A percentile compares a stretch with the other conserved stretches of the same genome.
phyloP scores from a whole-genome alignment of 1,140 invertebrate species.

The Proctacanthus coquilletti region DNA sequence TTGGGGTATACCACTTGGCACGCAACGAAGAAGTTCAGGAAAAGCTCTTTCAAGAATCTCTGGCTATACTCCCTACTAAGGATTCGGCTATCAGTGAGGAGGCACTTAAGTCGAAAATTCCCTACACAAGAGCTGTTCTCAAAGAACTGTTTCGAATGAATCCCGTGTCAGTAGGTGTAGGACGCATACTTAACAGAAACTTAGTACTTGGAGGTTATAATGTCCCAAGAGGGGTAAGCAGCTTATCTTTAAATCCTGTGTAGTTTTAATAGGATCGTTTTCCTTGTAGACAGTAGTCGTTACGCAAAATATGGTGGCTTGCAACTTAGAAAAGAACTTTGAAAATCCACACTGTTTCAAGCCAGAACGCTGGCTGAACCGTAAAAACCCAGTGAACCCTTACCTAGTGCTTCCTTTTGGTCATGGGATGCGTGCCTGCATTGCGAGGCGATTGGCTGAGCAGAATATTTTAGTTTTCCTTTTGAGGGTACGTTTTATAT shows the following conservation, averaged over 20 bases:
- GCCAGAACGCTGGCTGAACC: constrained; percentile 61
- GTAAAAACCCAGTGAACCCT: constrained; percentile 40
- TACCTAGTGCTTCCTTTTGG: constrained; percentile 76
- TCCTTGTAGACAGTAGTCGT: constrained; percentile 65
- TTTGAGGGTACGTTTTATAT: constrained; percentile 44
- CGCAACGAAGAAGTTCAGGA: constrained; percentile 57
- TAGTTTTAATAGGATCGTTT: constrained; percentile 6
- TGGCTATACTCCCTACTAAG: constrained; percentile 34
- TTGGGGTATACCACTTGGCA: constrained; percentile 66
- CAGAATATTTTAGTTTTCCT: constrained; percentile 71
- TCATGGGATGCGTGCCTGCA: constrained; percentile 72
- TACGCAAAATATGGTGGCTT: constrained; percentile 72
- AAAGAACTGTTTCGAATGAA: constrained; percentile 76
- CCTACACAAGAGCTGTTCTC: constrained; percentile 60
- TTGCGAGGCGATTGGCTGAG: constrained; percentile 74
- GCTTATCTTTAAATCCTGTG: too few relatives aligned
- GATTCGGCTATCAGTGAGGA: constrained; percentile 38
- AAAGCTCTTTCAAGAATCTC: constrained; percentile 50
- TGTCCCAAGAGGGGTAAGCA: constrained; percentile 71
- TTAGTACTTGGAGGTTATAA: constrained; percentile 63
- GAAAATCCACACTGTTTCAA: constrained; percentile 46
- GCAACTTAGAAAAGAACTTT: constrained; percentile 54
- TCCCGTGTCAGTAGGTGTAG: constrained; percentile 66
- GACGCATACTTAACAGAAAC: constrained; percentile 60
- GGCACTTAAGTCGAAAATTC: constrained; percentile 40